phyloP scores from a whole-genome alignment of 1,140 invertebrate species.

The Solen grandis region DNA sequence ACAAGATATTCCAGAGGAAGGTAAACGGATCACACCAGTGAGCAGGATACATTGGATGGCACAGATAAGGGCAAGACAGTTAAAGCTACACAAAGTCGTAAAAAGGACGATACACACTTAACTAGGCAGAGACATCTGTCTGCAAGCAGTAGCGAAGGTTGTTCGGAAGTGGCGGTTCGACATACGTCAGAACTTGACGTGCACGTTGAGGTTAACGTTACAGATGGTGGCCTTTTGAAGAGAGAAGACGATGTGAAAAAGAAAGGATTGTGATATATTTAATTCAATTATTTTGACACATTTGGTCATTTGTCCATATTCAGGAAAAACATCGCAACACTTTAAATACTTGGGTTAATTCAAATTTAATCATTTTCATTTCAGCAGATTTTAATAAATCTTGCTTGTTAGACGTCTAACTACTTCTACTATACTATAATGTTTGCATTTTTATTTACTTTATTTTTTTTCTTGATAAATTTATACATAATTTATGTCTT shows the following conservation, averaged over 20 bases:
- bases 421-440: no score
- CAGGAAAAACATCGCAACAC: no score
- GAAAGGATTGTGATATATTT: no score
- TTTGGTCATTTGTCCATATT: no score
- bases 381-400: no score
- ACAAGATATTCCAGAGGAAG: slow-evolving; percentile 58
- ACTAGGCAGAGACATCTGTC: not conserved
- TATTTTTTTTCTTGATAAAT: no score
- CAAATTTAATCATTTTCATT: no score
- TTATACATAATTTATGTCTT: no score
- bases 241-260: not conserved
- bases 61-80: not conserved
- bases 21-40: not conserved
- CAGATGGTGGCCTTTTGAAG: not conserved
- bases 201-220: not conserved
- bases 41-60: not conserved
- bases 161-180: not conserved
- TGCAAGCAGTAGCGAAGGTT: not conserved
- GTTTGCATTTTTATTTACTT: no score
- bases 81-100: not conserved
- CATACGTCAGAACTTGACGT: not conserved
- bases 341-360: no score
- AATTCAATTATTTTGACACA: no score
- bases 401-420: no score
- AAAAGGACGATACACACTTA: not conserved